These are phyloP conservation scores for Taxidea taxus DNA, from an alignment of 2,113 vertebrate species.

Conservation along the genomic window DNA sequence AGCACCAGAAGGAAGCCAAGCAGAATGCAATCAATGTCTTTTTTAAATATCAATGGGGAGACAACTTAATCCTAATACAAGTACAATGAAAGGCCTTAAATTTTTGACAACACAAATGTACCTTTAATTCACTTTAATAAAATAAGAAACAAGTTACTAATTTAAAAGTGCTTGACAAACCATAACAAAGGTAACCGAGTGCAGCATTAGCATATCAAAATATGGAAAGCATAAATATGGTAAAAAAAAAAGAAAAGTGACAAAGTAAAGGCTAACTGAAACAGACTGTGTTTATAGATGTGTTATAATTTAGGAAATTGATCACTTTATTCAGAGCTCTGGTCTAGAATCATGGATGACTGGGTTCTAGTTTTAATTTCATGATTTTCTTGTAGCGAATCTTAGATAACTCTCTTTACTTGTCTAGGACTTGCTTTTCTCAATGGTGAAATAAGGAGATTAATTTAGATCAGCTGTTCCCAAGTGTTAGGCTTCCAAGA, in stretches of 20 bases:
- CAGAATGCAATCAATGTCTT: slow-evolving; percentile 27
- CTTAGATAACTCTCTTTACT: neutral
- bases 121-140: slow-evolving; percentile 63
- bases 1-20: neutral
- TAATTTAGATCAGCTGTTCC: neutral
- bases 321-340: neutral
- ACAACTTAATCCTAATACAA: slow-evolving; percentile 11
- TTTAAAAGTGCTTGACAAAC: slow-evolving; percentile 54
- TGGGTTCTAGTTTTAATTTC: neutral
- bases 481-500: neutral
- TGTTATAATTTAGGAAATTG: neutral
- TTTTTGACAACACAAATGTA: slow-evolving; percentile 42
- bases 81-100: neutral
- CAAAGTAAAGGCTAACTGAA: slow-evolving; percentile 10
- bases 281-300: neutral
- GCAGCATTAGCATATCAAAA: neutral
- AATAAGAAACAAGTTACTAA: slow-evolving; percentile 58
- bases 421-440: slow-evolving; percentile 16
- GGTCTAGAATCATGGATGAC: neutral
- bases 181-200: slow-evolving; percentile 14
- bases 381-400: neutral
- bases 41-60: neutral
- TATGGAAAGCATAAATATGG: neutral
- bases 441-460: neutral
- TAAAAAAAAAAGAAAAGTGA: slow-evolving; percentile 35